phyloP scores from a whole-genome alignment of 2,113 vertebrate genomes.

The Forbesichthys agassizii region DNA sequence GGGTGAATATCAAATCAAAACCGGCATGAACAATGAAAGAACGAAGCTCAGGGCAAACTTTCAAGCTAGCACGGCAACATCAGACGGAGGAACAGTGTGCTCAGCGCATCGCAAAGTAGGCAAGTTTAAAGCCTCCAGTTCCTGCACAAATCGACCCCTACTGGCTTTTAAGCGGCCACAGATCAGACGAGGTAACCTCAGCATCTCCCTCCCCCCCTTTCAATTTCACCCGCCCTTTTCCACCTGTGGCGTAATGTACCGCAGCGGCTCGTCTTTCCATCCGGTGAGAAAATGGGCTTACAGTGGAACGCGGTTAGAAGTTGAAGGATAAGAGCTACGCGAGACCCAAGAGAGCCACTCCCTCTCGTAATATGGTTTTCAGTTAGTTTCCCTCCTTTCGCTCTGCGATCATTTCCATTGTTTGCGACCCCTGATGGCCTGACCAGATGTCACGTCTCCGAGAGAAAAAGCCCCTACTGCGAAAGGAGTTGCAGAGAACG shows the following conservation, averaged over 20 bases:
- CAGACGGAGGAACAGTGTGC: not conserved
- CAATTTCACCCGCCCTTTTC: not conserved
- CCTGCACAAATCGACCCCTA: not conserved
- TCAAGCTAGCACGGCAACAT: not conserved
- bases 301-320: not conserved
- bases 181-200: not conserved
- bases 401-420: conserved; percentile 17
- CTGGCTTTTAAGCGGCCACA: not conserved
- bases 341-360: not conserved
- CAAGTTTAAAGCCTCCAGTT: not conserved
- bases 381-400: not conserved
- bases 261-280: not conserved
- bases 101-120: not conserved
- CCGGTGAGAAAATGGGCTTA: not conserved
- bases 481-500: not conserved
- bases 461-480: conserved; percentile 13
- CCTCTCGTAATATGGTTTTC: not conserved
- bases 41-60: not conserved
- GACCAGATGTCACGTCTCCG: conserved; percentile 27
- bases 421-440: conserved; percentile 15
- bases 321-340: not conserved
- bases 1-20: not conserved
- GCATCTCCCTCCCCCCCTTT: not conserved
- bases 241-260: not conserved
- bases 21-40: not conserved